These are phyloP conservation scores for Anhinga anhinga DNA, from an alignment of 2,113 vertebrate genomes.

Conservation along the genomic window DNA sequence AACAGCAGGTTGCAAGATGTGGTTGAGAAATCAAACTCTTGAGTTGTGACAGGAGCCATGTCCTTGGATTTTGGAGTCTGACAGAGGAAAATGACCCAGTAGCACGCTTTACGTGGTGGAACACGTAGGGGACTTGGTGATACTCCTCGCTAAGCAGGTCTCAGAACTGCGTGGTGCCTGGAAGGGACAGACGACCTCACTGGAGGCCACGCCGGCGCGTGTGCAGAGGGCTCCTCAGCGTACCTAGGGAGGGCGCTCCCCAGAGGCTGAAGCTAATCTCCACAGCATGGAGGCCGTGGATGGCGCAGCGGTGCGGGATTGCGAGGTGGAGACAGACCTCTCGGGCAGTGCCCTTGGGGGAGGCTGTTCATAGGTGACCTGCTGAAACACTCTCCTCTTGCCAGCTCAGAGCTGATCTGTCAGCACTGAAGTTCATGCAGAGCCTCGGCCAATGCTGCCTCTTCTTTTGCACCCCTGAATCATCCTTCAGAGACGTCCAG, in stretches of 20 bases:
- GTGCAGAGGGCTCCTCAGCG: background rate
- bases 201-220: rapidly evolving
- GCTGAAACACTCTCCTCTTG: background rate
- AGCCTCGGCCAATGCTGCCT: rapidly evolving
- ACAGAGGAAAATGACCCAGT: background rate
- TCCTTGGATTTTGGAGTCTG: background rate
- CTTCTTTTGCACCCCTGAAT: background rate
- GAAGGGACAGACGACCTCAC: background rate
- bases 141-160: background rate
- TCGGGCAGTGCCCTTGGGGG: background rate
- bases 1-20: background rate
- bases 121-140: background rate
- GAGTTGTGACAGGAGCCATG: background rate
- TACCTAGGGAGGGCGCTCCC: background rate
- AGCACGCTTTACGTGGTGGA: rapidly evolving
- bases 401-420: background rate
- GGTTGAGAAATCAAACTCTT: background rate
- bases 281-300: background rate
- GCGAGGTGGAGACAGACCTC: background rate
- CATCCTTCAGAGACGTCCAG: background rate
- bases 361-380: background rate
- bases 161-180: background rate
- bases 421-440: background rate
- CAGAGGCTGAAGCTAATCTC: background rate
- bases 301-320: background rate